phyloP scores from a whole-genome alignment of 2,797 vertebrate species.

The Pelochelys cantorii region DNA sequence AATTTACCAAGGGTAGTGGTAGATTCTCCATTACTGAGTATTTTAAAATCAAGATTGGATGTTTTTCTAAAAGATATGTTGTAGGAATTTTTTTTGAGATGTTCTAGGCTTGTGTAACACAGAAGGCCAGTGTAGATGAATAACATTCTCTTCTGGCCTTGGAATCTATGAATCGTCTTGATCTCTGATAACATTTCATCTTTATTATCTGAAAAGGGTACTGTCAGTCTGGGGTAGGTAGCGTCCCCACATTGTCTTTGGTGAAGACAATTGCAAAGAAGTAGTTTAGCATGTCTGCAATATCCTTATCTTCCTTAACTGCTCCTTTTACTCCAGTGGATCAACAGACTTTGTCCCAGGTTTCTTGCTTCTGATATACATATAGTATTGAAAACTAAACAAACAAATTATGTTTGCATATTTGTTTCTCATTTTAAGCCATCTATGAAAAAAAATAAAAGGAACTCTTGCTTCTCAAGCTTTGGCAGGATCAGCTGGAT shows the following conservation, averaged over 20 bases:
- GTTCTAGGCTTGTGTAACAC: neutral
- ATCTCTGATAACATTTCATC: neutral
- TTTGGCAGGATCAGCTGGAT: neutral
- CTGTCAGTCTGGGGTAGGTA: neutral
- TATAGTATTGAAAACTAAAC: neutral
- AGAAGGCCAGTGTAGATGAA: neutral
- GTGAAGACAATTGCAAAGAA: neutral
- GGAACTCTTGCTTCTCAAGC: neutral
- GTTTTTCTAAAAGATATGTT: neutral
- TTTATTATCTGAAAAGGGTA: neutral
- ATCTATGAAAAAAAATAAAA: neutral
- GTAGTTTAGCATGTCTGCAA: neutral
- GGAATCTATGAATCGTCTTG: neutral
- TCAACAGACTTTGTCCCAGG: neutral
- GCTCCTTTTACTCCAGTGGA: neutral
- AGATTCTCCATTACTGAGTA: neutral
- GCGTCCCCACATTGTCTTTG: neutral
- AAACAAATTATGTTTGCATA: neutral
- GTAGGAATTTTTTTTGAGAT: neutral
- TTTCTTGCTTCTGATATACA: neutral
- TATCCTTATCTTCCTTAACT: neutral
- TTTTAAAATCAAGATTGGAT: neutral
- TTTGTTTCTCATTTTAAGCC: neutral
- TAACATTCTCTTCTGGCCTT: neutral
- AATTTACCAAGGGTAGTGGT: neutral